Percentiles rank a stretch among this genome's conserved stretches.
Evolutionary conservation across 2,113 vertebrate genomes (phyloP).

Genomic region (Nibea coibor): DNA sequence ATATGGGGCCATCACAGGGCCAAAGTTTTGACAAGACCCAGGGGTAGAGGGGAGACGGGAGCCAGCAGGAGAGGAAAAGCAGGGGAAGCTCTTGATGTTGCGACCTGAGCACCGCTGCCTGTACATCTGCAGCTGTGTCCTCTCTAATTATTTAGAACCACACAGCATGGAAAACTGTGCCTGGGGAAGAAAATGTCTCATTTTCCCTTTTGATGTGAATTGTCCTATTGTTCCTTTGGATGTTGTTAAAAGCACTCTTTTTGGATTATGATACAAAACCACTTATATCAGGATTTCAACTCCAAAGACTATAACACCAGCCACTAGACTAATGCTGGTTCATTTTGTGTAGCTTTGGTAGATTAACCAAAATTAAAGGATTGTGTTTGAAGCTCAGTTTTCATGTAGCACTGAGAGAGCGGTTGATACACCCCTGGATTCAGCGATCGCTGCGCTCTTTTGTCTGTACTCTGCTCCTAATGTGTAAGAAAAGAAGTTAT

Average conservation of each 20-base stretch:
- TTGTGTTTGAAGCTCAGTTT: background rate
- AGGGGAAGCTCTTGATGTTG: constrained; percentile 56
- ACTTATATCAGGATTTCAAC: constrained; percentile 57
- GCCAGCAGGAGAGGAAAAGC: constrained; percentile 63
- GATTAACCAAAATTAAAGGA: background rate
- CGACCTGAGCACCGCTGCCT: constrained; percentile 55
- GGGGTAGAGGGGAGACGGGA: constrained; percentile 52
- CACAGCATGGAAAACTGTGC: constrained; percentile 12
- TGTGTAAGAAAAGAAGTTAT: background rate
- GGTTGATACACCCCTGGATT: background rate
- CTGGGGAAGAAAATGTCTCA: constrained; percentile 33
- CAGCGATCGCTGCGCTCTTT: background rate
- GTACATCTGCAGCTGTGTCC: constrained; percentile 43
- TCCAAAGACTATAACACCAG: background rate
- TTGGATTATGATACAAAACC: constrained; percentile 30
- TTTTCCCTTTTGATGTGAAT: constrained; percentile 31
- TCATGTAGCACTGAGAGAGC: background rate
- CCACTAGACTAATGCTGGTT: background rate
- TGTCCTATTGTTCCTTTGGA: constrained; percentile 16
- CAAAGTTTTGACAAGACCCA: constrained; percentile 70
- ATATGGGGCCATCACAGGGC: constrained; percentile 45
- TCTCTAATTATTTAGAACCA: constrained; percentile 47
- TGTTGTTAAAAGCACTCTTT: constrained; percentile 35
- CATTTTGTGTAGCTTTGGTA: constrained; percentile 1
- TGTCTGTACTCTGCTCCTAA: background rate